Evolutionary conservation across 1,140 invertebrate species (phyloP).

Genomic region (Dinoponera quadriceps): DNA sequence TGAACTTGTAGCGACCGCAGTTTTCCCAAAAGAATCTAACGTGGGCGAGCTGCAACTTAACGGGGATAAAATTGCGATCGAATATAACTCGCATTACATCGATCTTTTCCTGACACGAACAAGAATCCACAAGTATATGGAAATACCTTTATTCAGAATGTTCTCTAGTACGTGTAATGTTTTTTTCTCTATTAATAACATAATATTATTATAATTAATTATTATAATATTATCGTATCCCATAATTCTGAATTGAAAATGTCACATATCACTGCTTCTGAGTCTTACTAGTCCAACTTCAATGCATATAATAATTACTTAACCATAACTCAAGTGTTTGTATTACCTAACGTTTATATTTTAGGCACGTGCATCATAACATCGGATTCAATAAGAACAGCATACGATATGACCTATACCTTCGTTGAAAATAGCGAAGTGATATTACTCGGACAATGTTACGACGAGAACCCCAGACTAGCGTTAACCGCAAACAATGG

Average conservation of each 20-base stretch:
- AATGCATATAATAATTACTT: no score
- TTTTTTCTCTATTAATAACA: not conserved
- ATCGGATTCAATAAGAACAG: conserved; percentile 73
- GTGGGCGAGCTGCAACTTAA: conserved; percentile 77
- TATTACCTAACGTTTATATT: conserved; percentile 1
- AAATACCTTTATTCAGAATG: conserved; percentile 72
- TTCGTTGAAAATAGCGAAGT: conserved; percentile 75
- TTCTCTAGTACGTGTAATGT: conserved; percentile 79
- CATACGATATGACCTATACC: conserved; percentile 76
- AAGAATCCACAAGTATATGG: conserved; percentile 81
- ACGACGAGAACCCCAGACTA: conserved; percentile 81
- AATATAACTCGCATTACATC: conserved; percentile 77
- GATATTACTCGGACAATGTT: conserved; percentile 81
- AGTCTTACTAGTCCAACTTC: no score
- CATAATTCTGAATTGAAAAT: no score
- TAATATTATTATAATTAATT: no score
- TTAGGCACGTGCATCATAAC: conserved; percentile 82
- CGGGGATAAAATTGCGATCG: conserved; percentile 71
- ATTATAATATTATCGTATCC: no score
- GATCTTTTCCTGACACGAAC: conserved; percentile 79
- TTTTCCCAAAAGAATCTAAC: conserved; percentile 79
- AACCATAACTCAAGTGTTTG: not conserved
- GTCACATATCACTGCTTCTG: no score
- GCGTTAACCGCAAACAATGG: conserved; percentile 76
- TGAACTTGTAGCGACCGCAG: conserved; percentile 74